Conservation (phyloP, 1,140 invertebrate genomes). For the Caerostris extrusa region DNA sequence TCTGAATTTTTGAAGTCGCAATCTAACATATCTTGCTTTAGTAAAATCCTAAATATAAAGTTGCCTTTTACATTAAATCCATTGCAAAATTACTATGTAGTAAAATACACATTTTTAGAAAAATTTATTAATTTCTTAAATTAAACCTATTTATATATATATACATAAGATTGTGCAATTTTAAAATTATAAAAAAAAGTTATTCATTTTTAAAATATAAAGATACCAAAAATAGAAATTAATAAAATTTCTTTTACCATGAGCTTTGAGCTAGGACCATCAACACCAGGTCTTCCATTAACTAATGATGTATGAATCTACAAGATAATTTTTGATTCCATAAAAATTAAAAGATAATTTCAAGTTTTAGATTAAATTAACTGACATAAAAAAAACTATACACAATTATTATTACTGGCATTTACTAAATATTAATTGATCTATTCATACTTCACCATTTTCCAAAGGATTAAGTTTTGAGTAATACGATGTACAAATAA, state of each 20-base stretch:
- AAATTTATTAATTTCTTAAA: neutral
- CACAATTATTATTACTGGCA: neutral
- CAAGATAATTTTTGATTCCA: too few species aligned
- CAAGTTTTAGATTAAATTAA: neutral
- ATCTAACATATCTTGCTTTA: constrained; percentile 89
- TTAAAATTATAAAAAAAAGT: neutral
- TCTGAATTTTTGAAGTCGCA: constrained; percentile 88
- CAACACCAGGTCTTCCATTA: constrained; percentile 88
- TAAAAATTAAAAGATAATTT: neutral
- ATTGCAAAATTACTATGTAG: too few species aligned
- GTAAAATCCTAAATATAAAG: constrained; percentile 86
- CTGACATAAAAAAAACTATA: neutral
- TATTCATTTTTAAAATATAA: neutral
- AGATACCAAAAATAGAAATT: neutral
- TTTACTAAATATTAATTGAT: neutral
- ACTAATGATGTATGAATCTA: constrained; percentile 92
- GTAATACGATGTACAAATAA: constrained; percentile 93
- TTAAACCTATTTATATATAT: neutral
- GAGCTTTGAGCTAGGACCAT: constrained; percentile 83
- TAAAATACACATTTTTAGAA: neutral
- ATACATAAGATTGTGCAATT: too few species aligned
- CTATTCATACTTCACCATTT: constrained; percentile 88
- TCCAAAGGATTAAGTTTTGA: constrained; percentile 90
- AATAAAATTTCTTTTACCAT: constrained; percentile 52
- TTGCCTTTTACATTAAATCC: neutral